Conservation (phyloP, 1,140 invertebrate species). For the Caenorhabditis remanei region DNA sequence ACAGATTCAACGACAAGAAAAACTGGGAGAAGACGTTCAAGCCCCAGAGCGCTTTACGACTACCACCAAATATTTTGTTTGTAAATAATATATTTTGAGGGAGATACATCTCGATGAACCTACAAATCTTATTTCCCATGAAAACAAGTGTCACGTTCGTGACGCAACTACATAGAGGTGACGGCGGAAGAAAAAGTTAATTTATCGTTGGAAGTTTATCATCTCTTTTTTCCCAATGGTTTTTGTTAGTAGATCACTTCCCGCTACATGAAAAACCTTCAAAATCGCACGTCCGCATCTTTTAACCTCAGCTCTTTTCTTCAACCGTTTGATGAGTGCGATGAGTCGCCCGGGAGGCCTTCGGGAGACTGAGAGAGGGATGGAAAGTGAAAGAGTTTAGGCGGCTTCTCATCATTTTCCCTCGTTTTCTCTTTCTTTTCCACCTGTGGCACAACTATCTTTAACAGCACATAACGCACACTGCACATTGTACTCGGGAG, state of each 20-base stretch:
- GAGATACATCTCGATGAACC: not conserved
- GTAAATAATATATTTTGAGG: slow-evolving; percentile 24
- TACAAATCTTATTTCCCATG: not conserved
- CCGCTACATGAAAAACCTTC: slow-evolving; percentile 6
- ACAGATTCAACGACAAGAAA: not conserved
- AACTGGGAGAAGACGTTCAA: not conserved
- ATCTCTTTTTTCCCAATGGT: not conserved
- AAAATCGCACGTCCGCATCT: slow-evolving; percentile 34
- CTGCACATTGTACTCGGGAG: slow-evolving; percentile 48
- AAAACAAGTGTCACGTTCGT: slow-evolving; percentile 8
- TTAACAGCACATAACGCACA: slow-evolving; percentile 45
- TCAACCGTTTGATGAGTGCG: slow-evolving; percentile 35
- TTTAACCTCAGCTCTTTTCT: slow-evolving; percentile 30
- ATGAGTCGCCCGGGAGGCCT: slow-evolving; percentile 21
- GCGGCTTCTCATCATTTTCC: slow-evolving; percentile 44
- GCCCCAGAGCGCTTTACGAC: not conserved
- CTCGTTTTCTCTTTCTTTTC: slow-evolving; percentile 25
- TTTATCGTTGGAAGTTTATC: slow-evolving; percentile 2
- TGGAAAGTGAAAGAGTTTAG: not conserved
- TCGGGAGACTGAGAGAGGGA: not conserved
- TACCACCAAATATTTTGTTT: not conserved
- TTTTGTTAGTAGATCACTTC: slow-evolving; percentile 6
- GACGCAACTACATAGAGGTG: not conserved
- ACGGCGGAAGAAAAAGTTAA: not conserved
- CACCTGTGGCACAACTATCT: slow-evolving; percentile 52